phyloP scores from a whole-genome alignment of 2,888 invertebrate genomes.

The Agonopterix heracliana region DNA sequence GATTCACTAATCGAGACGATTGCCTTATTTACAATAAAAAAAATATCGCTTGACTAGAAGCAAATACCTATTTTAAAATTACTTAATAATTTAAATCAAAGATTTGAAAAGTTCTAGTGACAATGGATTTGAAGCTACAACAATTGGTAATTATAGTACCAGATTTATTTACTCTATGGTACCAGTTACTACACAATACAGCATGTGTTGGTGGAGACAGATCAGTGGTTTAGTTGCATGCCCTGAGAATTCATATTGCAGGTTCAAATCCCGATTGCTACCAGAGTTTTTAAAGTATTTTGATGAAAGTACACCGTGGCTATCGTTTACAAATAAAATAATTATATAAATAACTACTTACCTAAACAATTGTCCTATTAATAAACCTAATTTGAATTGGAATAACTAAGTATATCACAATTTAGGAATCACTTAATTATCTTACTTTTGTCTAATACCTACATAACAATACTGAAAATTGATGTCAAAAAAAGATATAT shows the following conservation, averaged over 20 bases:
- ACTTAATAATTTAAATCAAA: too few species aligned
- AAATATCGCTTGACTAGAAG: constrained; percentile 41
- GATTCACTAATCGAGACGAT: constrained; percentile 13
- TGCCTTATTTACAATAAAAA: constrained; percentile 15
- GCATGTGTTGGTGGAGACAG: too few species aligned
- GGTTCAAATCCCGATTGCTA: too few species aligned
- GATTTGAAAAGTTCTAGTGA: too few species aligned
- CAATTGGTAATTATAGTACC: too few species aligned
- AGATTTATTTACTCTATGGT: too few species aligned
- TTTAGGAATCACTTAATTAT: constrained; percentile 63
- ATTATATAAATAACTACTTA: constrained; percentile 15
- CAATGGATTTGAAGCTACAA: too few species aligned
- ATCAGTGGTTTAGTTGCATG: too few species aligned
- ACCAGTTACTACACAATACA: too few species aligned
- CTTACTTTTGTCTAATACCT: constrained; percentile 26
- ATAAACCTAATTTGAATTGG: constrained; percentile 39
- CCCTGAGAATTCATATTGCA: too few species aligned
- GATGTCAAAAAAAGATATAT: constrained; percentile 27
- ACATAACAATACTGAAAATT: constrained; percentile 41
- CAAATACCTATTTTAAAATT: constrained; percentile 22
- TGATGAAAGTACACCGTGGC: too few species aligned
- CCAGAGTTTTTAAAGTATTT: too few species aligned
- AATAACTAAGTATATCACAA: constrained; percentile 68
- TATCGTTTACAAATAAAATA: not conserved
- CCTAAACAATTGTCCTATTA: constrained; percentile 20